Conservation (phyloP, 1,140 invertebrate species). For the Ruditapes philippinarum region DNA sequence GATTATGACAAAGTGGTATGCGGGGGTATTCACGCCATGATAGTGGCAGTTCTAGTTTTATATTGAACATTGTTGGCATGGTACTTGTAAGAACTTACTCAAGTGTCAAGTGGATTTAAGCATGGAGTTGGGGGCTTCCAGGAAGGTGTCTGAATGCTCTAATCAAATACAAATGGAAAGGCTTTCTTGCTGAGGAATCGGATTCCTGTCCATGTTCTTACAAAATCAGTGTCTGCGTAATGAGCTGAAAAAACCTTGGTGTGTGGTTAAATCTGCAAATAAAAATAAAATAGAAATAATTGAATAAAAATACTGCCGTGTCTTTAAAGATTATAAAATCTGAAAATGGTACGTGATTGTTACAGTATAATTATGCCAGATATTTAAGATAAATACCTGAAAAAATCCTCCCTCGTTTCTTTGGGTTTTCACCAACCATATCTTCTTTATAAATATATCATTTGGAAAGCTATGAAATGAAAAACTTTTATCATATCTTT, state of each 20-base stretch:
- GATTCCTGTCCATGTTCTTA: not conserved
- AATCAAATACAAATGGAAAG: not conserved
- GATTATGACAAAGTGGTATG: too few relatives aligned
- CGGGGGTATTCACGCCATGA: too few relatives aligned
- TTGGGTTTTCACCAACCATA: not conserved
- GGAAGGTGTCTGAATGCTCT: not conserved
- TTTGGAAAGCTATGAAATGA: conserved; percentile 10
- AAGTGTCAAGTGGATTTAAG: not conserved
- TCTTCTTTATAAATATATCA: not conserved
- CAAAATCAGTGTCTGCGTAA: not conserved
- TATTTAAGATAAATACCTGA: too few relatives aligned
- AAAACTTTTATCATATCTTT: not conserved
- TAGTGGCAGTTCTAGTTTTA: too few relatives aligned
- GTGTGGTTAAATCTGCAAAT: not conserved
- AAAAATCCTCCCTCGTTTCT: too few relatives aligned
- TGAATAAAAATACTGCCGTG: too few relatives aligned
- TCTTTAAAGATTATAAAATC: too few relatives aligned
- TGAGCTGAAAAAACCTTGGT: conserved; percentile 4
- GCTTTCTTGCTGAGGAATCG: not conserved
- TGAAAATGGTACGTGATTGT: too few relatives aligned
- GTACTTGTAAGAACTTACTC: not conserved
- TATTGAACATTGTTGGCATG: too few relatives aligned
- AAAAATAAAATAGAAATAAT: too few relatives aligned
- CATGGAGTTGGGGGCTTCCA: not conserved
- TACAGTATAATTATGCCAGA: too few relatives aligned